Percentiles rank a stretch among this genome's conserved stretches.
These are phyloP conservation scores for Burhinus oedicnemus DNA, from an alignment of 2,113 vertebrate species.

Conservation along the genomic window DNA sequence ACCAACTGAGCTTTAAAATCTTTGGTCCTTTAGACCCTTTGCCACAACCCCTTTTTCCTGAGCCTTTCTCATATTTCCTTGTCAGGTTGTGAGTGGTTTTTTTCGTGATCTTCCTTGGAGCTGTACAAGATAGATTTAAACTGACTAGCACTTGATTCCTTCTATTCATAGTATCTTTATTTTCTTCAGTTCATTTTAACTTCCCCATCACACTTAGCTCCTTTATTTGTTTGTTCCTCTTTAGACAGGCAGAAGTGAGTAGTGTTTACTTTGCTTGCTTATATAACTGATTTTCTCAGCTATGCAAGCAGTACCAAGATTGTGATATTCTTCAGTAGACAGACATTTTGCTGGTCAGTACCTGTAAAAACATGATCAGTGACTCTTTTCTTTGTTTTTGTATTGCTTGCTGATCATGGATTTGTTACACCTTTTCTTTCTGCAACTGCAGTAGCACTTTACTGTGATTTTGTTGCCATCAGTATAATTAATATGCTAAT, in stretches of 20 bases:
- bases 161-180: not conserved
- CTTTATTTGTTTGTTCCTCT: slow-evolving; percentile 13
- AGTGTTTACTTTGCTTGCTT: not conserved
- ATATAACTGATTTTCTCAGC: slow-evolving; percentile 25
- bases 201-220: not conserved
- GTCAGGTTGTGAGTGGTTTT: not conserved
- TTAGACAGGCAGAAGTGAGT: not conserved
- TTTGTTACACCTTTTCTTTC: not conserved
- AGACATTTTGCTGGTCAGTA: not conserved
- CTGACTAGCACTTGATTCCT: not conserved
- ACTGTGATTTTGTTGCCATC: not conserved
- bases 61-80: not conserved
- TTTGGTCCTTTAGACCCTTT: not conserved
- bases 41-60: not conserved
- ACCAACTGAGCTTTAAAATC: not conserved
- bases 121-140: not conserved
- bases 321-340: not conserved
- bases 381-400: not conserved
- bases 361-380: not conserved
- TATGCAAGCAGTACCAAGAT: not conserved
- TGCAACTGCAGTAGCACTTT: not conserved
- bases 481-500: not conserved
- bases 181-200: slow-evolving; percentile 3
- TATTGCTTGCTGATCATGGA: not conserved
- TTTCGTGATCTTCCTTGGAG: not conserved